Evolutionary conservation across 2,888 invertebrate species (phyloP), one percentile per base, ranked within the genome.

Genomic region (Aphodius granarius): DNA sequence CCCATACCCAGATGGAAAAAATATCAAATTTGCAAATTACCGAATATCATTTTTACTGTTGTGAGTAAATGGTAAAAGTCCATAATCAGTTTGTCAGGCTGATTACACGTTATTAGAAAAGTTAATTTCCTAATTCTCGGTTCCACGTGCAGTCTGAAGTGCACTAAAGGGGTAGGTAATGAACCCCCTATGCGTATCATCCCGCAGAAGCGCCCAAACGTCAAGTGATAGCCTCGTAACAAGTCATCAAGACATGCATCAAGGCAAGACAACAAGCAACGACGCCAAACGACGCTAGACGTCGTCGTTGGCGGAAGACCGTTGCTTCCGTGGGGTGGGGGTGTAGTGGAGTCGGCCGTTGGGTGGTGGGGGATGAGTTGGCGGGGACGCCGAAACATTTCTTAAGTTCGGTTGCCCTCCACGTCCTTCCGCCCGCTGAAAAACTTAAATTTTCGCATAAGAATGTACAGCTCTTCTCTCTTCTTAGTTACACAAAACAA

Each of bases 361-460:
- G 79, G 80, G 81, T 81, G 79, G 80, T 81, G 80, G 82, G 81
- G 78, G n/a, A n/a, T n/a, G n/a, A n/a, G n/a, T n/a, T n/a, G 77
- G 76, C 80, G 80, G 78, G 79, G 78, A 71, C 15, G 43, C n/a
- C 65, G 43, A 43, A 43, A 43, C 43, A 43, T 43, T 43, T 43
- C 43, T 43, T 43, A 43, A 43, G 43, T 43, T 43, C 43, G 43
- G 43, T 6, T 23, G 23, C 23, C 43, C 43, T 6, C 43, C 43
- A 6, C 43, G 43, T 43, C 43, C 43, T 13, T 6, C 43, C 43
- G 9, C 9, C 43, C 43, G 43, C 43, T 66, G 71, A 73, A 75
- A 76, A 68, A 68, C 68, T 68, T 68, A 68, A 68, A 68, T 68
- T 68, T 68, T 68, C 68, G 68, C 68, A 68, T 68, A 68, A 68